Base-by-base conservation (phyloP, 2,888 invertebrate species). In the Pegoplata infirma region DNA sequence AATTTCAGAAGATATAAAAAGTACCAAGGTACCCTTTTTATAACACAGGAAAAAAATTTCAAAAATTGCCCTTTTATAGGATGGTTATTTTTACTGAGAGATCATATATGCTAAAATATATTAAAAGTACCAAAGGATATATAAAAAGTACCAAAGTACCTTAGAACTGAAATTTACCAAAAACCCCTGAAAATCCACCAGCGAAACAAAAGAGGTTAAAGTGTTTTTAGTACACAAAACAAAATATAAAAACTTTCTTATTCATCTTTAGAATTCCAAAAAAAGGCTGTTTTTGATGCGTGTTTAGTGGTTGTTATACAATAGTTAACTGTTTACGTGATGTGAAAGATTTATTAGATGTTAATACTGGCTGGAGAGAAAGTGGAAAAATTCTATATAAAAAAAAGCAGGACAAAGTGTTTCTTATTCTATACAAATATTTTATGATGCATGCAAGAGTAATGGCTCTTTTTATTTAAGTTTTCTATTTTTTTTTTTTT, bases 301-400 rank as follows among this genome's bases (percentile, higher is more conserved):
- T 63, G 76, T 72, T 77, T 73, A 53, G 61, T 51, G 67, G 61
- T 58, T 68, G 56, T 63, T 49, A 72, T 55, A 77, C 72, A 77
- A 77, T 67, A 77, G 72, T 72, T 68, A 73, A 73, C 63, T 73
- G 68, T 68, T 77, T 73, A 77, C 72, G 77, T 77, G 77, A 73
- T 68, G 17, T 77, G 77, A 72, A 77, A 77, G 72, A 77, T 72
- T 73, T 73, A 77, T 77, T 72, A 72, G 72, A 67, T 68, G 72
- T 72, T 77, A 72, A 77, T 76, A 67, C 21, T 61, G 53, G 40
- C 16, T 28, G 10, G 6, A 17, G 14, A 66, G 23, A 32, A 25
- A 23, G 17, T 25, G 16, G 49, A 17, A 49, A 14, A n/a, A n/a
- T n/a, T n/a, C n/a, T n/a, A 44, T 23, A 44, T 3, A 53, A n/a